Base-by-base conservation (phyloP, 2,797 vertebrate species). In the Pipistrellus pygmaeus region DNA sequence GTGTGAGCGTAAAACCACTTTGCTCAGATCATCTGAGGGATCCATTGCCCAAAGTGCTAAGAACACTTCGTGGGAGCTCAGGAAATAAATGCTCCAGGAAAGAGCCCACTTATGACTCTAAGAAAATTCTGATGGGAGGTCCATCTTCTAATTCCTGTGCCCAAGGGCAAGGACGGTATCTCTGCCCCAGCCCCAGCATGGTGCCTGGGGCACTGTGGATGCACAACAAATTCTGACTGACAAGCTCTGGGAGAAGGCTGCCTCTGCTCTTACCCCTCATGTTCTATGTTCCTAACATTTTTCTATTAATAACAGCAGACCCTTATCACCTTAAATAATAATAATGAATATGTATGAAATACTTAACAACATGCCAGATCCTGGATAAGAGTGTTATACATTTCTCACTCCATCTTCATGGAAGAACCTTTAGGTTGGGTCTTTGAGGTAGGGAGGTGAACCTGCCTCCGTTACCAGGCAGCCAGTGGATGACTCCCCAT, bases 211-310 rank as follows among this genome's bases (percentile, higher is more conserved):
- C 12, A 13, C 78, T 10, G 14, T 41, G 10, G 66, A 8, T 3
- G 55, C 17, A 76, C 44, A 27, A 44, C 48, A 38, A 21, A 15
- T 30, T 44, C 46, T 2, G 5, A 15, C 3, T 9, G 23, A 2
- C 8, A 0, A 0, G 30, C 18, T 27, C 6, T 0, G 41, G 46
- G 18, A 4, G 21, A 4, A 6, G 2, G 21, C 62, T 46, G 25
- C n/a, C 1, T 55, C 32, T 25, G 23, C 21, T 48, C 7, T 21
- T 57, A 25, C 27, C 38, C 57, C 17, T 51, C 27, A 0, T 25
- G 44, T 20, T 71, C 55, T 55, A 0, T 53, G 44, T 48, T 69
- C 38, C 25, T 64, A 0, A 53, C 23, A 14, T 23, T 83, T 17
- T 69, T 78, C 38, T 30, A 0, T 81, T 44, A n/a, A 23, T 21